phyloP scores from a whole-genome alignment of 2,888 invertebrate species.

The Drosophila rellima region DNA sequence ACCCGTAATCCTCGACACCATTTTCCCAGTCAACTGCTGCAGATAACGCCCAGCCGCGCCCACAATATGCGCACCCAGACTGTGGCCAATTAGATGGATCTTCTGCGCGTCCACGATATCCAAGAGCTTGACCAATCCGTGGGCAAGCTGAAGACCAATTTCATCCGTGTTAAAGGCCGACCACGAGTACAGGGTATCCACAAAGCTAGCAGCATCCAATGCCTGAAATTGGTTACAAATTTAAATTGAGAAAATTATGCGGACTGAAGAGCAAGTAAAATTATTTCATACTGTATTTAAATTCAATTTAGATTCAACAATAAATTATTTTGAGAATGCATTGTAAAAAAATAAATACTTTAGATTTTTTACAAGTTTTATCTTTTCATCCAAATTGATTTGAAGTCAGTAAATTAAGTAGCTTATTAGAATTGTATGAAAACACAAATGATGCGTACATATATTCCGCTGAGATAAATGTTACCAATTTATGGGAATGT shows the following conservation, averaged over 20 bases:
- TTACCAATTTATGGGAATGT: no score
- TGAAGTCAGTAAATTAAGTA: no score
- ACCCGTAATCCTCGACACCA: slow-evolving; percentile 83
- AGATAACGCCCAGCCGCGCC: slow-evolving; percentile 83
- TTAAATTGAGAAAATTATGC: not conserved
- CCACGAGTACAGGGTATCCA: slow-evolving; percentile 84
- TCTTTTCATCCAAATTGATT: no score
- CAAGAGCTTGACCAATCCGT: slow-evolving; percentile 76
- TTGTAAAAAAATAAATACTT: no score
- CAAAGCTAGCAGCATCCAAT: slow-evolving; percentile 81
- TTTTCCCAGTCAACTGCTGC: slow-evolving; percentile 66
- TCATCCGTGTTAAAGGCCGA: slow-evolving; percentile 85
- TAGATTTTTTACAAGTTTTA: no score
- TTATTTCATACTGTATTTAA: not conserved
- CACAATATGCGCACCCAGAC: slow-evolving; percentile 85
- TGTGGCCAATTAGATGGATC: slow-evolving; percentile 85
- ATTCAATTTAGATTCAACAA: no score
- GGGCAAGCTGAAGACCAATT: slow-evolving; percentile 80
- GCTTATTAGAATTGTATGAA: no score
- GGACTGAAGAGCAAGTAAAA: not conserved
- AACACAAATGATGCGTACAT: no score
- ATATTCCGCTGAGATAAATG: no score
- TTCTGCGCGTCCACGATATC: slow-evolving; percentile 74
- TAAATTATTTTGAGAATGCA: no score
- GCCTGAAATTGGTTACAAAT: slow-evolving; percentile 63